phyloP scores from a whole-genome alignment of 2,888 invertebrate genomes.

The Eupithecia subfuscata region DNA sequence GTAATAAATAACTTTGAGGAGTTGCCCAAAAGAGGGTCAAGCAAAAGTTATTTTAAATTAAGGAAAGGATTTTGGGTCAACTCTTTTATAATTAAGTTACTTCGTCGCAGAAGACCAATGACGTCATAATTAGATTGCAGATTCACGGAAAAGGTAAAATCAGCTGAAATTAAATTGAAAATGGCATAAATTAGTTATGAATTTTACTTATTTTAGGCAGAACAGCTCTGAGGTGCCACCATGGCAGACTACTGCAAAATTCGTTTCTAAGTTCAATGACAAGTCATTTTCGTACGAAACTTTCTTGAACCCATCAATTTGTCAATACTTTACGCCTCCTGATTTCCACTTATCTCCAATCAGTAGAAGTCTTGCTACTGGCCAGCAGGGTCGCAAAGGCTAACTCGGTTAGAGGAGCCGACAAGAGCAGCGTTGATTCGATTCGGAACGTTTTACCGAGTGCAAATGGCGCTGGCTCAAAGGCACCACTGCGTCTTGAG shows the following conservation, averaged over 20 bases:
- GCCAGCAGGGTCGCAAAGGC: slow-evolving; percentile 1
- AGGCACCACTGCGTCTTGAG: slow-evolving; percentile 16
- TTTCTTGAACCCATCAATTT: not conserved
- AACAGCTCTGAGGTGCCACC: not conserved
- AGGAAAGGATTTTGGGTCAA: slow-evolving; percentile 42
- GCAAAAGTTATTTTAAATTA: slow-evolving; percentile 47
- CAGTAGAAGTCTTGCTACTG: not conserved
- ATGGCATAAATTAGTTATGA: not conserved
- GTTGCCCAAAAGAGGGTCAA: slow-evolving; percentile 46
- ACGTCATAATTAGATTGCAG: slow-evolving; percentile 37
- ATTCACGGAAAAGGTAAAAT: slow-evolving; percentile 22
- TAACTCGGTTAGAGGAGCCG: slow-evolving; percentile 30
- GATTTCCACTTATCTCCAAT: not conserved
- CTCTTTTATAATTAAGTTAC: slow-evolving; percentile 51
- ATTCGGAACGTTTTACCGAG: slow-evolving; percentile 65
- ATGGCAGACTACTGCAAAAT: not conserved
- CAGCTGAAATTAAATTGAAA: slow-evolving; percentile 21
- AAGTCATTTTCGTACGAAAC: not conserved
- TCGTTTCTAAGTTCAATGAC: not conserved
- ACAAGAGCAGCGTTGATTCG: slow-evolving; percentile 51
- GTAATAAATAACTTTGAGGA: slow-evolving; percentile 42
- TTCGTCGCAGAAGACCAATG: slow-evolving; percentile 34
- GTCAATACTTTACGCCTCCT: not conserved
- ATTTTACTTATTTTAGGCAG: not conserved
- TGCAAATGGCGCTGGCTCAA: slow-evolving; percentile 47